Evolutionary conservation across 2,888 invertebrate species (phyloP), one percentile per base, ranked within the genome.

Genomic region (Adelognathus sp.): DNA sequence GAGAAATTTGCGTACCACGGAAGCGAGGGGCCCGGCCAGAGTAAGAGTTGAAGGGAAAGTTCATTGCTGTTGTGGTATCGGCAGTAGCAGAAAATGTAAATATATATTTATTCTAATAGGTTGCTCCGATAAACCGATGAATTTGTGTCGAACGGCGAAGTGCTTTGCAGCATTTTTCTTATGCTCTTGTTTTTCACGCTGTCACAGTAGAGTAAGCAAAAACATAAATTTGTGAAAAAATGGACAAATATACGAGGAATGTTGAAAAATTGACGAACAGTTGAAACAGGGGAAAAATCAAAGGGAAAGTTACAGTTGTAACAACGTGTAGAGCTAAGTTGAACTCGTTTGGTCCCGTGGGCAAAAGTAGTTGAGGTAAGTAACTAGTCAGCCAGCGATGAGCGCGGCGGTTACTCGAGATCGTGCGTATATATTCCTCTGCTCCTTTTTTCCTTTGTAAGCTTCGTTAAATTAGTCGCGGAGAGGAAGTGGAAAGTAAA

Each of bases 381-480:
- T 44, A 52, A 29, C 36, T 46, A 76, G 71, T 72, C 60, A 64
- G 64, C 54, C 66, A 9, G 60, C 33, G 60, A 67, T 27, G 33
- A 50, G 50, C 16, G 27, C 36, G 36, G 21, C 36, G 14, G 50
- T 7, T 24, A 16, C 29, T 31, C 6, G 14, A 11, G 14, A 7
- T 1, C 33, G 46, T 21, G 60, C n/a, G n/a, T n/a, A n/a, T n/a
- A n/a, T n/a, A n/a, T n/a, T 60, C 9, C 11, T 52, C 36, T 54
- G 52, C 52, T 70, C 50, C 33, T 46, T 66, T 31, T 58, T 24
- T 41, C 14, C 46, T 60, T 71, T 63, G 52, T 61, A 52, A 67
- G 67, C 44, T 67, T 73, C 67, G 61, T 79, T 63, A 67, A 76
- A 73, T 69, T 73, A 76, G 67, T 64, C 56, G 31, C n/a, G 27